Evolutionary conservation across 2,113 vertebrate species (phyloP), one percentile per base, ranked within the genome.

Genomic region (Ochotona princeps): DNA sequence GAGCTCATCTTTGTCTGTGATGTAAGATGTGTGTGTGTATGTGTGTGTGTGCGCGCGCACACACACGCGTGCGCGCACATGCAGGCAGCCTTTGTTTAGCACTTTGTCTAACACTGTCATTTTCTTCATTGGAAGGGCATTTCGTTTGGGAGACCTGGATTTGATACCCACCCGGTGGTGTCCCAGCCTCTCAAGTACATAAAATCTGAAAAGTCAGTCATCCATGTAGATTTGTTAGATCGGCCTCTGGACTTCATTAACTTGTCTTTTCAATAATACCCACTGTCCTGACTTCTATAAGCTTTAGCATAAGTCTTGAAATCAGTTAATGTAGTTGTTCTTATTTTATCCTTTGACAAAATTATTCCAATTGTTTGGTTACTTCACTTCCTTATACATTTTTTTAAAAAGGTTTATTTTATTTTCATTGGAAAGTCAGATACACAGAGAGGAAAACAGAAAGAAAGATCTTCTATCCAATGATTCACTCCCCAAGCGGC

Each of bases 311-410:
- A 82, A 38, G 35, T 84, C 76, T 93, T 89, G 5, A 91, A 89
- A 69, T 73, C 18, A 87, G n/a, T 74, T 44, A 30, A 10, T 47
- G 0, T 73, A 30, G 87, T 81, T 87, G 60, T 10, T 91, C 54
- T 20, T 85, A 26, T 49, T 92, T 86, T 89, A 8, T 94, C 85
- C 38, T 90, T 84, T 81, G 84, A 69, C 28, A 63, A n/a, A 75
- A 76, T 93, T 47, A 91, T 72, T 85, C 96, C 80, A 73, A 14
- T 54, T 73, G 10, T 54, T 89, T 32, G 86, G 63, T 4, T 61
- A 88, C 20, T 80, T 89, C 54, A 66, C 8, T 73, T 82, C 25
- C n/a, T 63, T 75, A 32, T 54, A 74, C 60, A 35, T 76, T 91
- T 93, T 91, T 44, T 44, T 44, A 44, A 44, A 44, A 44, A 44